Base-by-base conservation (phyloP, 2,888 invertebrate species). In the Meteorus cinctellus region DNA sequence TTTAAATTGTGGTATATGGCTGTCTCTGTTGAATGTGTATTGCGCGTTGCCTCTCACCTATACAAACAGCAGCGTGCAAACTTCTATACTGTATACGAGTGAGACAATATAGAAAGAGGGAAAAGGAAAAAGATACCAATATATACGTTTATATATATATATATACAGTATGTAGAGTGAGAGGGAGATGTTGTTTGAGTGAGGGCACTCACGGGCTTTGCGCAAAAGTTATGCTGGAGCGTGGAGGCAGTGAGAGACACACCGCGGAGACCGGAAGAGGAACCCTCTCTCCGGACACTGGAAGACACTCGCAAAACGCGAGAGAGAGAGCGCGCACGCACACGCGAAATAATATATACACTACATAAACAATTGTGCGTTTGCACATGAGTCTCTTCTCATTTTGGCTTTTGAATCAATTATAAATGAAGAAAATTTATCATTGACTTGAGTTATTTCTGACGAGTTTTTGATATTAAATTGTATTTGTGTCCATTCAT, bases 181-280 rank as follows among this genome's bases (percentile, higher is more conserved):
- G 67, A 72, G 68, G 70, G 76, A 74, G 55, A 72, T 41, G 41
- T 66, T 55, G 76, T 70, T 67, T 72, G 74, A 55, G 74, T 73
- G 75, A 68, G 31, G 45, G 75, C 51, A 59, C 19, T 19, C 19
- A n/a, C 14, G 70, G 65, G 84, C 84, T 87, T 87, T 87, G 87
- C 87, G 87, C 87, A 87, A 87, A 87, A 87, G 85, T 86, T 85
- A 85, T 84, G 83, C 83, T 82, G 82, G 80, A 82, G 83, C 84
- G 83, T 82, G 82, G 83, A 76, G 67, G 70, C 72, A 76, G 77
- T 74, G 85, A 84, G 84, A 86, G 83, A 85, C 84, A 86, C 84
- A 84, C 81, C 84, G 83, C 85, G 84, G 85, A 84, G 86, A 86
- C 87, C 87, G 86, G 86, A 87, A 87, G 86, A 76, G 79, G 79